Base-by-base conservation (phyloP, 1,140 invertebrate species). In the Drosophila cardini region DNA sequence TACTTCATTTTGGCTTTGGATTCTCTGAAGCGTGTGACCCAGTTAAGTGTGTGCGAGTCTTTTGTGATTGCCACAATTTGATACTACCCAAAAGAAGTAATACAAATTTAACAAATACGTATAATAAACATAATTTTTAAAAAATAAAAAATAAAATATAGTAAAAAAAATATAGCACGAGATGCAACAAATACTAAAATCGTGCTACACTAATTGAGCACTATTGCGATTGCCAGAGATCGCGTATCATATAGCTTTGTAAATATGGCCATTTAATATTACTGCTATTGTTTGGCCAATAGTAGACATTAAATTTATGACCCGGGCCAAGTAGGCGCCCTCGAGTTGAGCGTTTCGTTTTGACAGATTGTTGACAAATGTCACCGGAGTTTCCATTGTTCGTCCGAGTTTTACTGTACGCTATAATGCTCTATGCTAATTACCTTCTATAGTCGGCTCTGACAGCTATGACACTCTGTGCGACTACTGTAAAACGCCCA, bases 281-380 rank as follows among this genome's bases (percentile, higher is more conserved):
- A 46, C 53, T 30, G 15, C 9, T 63, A 69, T 74, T 69, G 71
- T 73, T 48, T 45, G 36, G 68, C 56, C 36, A 67, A 76, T 74
- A 62, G 80, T 32, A 58, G 76, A 48, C 71, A 68, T 65, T 36
- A 58, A 69, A 84, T 83, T 83, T 80, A 84, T 73, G 72, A 8
- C 65, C 75, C 30, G 26, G 45, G 38, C 21, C 58, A 53, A 38
- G 68, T 30, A n/a, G 63, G 53, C 72, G 68, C 15, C 13, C 18
- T 38, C 48, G 43, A 64, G 38, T 52, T 71, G 55, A 52, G 72
- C 72, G 64, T 72, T 64, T 65, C 77, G 43, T 67, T 82, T 76
- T 79, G 80, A 84, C 80, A 84, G 68, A 80, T 80, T 84, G 80
- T 84, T 84, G 80, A 84, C 80, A 84, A 84, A 84, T 84, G 77